phyloP scores from a whole-genome alignment of 2,113 vertebrate genomes.

The Sceloporus tristichus region DNA sequence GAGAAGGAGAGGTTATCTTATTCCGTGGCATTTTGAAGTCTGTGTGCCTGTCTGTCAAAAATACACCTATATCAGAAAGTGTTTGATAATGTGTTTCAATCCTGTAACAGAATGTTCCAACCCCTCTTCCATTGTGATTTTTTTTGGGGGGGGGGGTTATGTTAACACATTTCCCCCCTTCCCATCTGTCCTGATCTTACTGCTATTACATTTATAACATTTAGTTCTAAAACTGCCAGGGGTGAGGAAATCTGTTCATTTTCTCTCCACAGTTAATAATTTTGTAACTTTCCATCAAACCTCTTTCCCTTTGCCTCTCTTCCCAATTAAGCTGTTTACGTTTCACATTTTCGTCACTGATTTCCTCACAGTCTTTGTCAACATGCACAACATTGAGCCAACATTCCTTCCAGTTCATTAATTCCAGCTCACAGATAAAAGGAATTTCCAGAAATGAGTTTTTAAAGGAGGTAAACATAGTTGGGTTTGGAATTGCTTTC shows the following conservation, averaged over 20 bases:
- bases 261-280: background rate
- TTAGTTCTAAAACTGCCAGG: background rate
- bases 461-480: background rate
- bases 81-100: too few relatives aligned
- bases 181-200: background rate
- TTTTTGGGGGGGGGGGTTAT: too few relatives aligned
- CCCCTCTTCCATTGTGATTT: too few relatives aligned
- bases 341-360: background rate
- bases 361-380: background rate
- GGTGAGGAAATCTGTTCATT: background rate
- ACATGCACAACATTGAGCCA: background rate
- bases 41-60: too few relatives aligned
- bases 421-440: constrained; percentile 12
- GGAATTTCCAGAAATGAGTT: background rate
- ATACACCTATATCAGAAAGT: too few relatives aligned
- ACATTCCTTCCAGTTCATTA: background rate
- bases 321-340: background rate
- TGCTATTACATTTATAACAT: background rate
- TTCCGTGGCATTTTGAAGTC: too few relatives aligned
- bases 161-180: too few relatives aligned
- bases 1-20: too few relatives aligned
- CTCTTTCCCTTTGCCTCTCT: background rate
- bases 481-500: constrained; percentile 29
- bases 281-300: background rate
- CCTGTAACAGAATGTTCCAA: too few relatives aligned